These are phyloP conservation scores for Sylvietta virens DNA, from an alignment of 2,113 vertebrate genomes.

Conservation along the genomic window DNA sequence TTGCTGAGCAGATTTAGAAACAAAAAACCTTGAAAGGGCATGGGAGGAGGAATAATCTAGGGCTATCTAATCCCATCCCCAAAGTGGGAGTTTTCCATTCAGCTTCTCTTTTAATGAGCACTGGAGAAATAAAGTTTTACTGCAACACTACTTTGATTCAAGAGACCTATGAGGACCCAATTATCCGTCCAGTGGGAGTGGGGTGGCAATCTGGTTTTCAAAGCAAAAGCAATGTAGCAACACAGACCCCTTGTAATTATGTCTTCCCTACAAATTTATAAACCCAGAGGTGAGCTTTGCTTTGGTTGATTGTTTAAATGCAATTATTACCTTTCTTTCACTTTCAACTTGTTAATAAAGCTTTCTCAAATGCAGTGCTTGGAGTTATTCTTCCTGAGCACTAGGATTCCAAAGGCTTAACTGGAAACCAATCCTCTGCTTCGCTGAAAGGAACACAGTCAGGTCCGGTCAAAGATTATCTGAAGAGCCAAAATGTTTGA, in stretches of 20 bases:
- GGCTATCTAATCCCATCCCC: slow-evolving; percentile 75
- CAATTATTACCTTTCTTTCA: slow-evolving; percentile 77
- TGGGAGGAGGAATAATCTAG: slow-evolving; percentile 67
- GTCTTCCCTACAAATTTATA: slow-evolving; percentile 68
- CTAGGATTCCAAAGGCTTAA: slow-evolving; percentile 53
- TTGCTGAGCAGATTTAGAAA: slow-evolving; percentile 82
- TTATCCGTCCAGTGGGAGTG: slow-evolving; percentile 70
- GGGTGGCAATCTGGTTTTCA: slow-evolving; percentile 71
- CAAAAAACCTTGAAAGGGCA: slow-evolving; percentile 75
- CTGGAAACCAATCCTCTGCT: slow-evolving; percentile 21
- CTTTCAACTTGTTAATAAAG: slow-evolving; percentile 68
- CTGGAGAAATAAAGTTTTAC: slow-evolving; percentile 79
- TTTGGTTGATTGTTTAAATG: slow-evolving; percentile 75
- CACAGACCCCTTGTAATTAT: slow-evolving; percentile 67
- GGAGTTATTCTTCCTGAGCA: slow-evolving; percentile 30
- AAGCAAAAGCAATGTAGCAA: slow-evolving; percentile 71
- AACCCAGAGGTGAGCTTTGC: slow-evolving; percentile 73
- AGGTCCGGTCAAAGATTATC: slow-evolving; percentile 27
- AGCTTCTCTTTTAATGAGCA: slow-evolving; percentile 74
- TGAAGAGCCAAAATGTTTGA: slow-evolving; percentile 39
- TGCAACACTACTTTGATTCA: slow-evolving; percentile 74
- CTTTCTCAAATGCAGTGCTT: slow-evolving; percentile 42
- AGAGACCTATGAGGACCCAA: slow-evolving; percentile 72
- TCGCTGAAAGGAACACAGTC: neutral
- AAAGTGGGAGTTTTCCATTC: slow-evolving; percentile 79